Evolutionary conservation across 1,140 invertebrate genomes (phyloP).

Genomic region (Prorops nasuta): DNA sequence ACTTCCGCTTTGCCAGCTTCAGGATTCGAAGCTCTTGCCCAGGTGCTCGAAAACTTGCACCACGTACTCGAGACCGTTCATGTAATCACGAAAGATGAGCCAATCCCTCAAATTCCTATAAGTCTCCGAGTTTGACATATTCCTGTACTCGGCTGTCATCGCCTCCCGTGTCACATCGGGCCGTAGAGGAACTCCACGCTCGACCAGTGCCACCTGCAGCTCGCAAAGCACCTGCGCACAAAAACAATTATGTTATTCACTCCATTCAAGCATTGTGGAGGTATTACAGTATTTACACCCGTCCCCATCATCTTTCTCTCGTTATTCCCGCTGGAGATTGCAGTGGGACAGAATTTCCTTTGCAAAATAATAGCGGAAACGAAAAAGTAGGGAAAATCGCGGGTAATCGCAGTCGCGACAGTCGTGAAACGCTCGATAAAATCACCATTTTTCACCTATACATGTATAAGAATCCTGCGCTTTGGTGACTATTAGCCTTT

Average conservation of each 20-base stretch:
- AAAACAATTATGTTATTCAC: not conserved
- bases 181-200: constrained; percentile 53
- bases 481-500: constrained; percentile 12
- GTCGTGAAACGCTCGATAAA: constrained; percentile 41
- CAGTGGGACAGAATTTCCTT: no score
- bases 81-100: constrained; percentile 68
- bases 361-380: no score
- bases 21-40: constrained; percentile 33
- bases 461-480: no score
- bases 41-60: constrained; percentile 58
- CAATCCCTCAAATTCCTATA: constrained; percentile 62
- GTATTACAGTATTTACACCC: no score
- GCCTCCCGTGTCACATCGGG: constrained; percentile 58
- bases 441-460: no score
- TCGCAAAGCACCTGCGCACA: constrained; percentile 59
- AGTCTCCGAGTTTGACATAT: constrained; percentile 47
- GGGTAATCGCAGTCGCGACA: no score
- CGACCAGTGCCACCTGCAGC: constrained; percentile 59
- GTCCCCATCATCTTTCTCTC: no score
- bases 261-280: not conserved
- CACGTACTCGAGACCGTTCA: constrained; percentile 64
- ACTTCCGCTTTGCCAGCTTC: constrained; percentile 40
- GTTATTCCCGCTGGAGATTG: no score
- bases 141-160: constrained; percentile 59
- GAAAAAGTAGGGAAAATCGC: no score